A percentile compares a stretch with the other conserved stretches of the same genome.
Evolutionary conservation across 2,113 vertebrate genomes (phyloP).

Genomic region (Neodon shergylaensis): DNA sequence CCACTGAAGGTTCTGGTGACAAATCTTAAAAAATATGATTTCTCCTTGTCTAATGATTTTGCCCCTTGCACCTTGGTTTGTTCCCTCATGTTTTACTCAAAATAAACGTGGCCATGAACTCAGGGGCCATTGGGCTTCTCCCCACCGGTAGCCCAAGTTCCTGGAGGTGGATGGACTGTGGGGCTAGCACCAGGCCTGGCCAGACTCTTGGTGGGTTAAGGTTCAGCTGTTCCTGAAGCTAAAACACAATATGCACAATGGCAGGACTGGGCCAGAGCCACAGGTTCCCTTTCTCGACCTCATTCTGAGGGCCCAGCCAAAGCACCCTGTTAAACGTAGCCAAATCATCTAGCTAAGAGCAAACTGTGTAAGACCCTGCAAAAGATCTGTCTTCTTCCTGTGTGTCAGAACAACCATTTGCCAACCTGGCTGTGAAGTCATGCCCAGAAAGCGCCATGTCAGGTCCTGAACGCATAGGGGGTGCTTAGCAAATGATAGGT

Average conservation of each 20-base stretch:
- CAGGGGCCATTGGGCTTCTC: slow-evolving; percentile 52
- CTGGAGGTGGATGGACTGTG: background rate
- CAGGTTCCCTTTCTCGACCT: background rate
- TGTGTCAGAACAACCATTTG: slow-evolving; percentile 26
- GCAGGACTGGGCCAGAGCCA: background rate
- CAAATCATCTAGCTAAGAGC: background rate
- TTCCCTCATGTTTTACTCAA: slow-evolving; percentile 18
- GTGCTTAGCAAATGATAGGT: slow-evolving; percentile 49
- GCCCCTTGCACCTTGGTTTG: slow-evolving; percentile 40
- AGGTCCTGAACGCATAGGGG: background rate
- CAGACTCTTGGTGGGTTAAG: background rate
- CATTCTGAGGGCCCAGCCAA: background rate
- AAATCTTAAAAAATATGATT: background rate
- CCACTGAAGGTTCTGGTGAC: background rate
- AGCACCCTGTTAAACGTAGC: background rate
- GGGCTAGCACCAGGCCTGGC: background rate
- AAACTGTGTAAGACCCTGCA: background rate
- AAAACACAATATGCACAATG: no score
- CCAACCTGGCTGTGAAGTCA: background rate
- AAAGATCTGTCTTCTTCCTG: background rate
- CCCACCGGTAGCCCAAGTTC: background rate
- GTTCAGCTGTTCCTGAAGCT: background rate
- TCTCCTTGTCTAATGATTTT: background rate
- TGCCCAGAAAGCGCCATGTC: background rate
- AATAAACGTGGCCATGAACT: slow-evolving; percentile 61